Evolutionary conservation across 2,113 vertebrate genomes (phyloP), one percentile per base, ranked within the genome.

Genomic region (Cheirogaleus medius): DNA sequence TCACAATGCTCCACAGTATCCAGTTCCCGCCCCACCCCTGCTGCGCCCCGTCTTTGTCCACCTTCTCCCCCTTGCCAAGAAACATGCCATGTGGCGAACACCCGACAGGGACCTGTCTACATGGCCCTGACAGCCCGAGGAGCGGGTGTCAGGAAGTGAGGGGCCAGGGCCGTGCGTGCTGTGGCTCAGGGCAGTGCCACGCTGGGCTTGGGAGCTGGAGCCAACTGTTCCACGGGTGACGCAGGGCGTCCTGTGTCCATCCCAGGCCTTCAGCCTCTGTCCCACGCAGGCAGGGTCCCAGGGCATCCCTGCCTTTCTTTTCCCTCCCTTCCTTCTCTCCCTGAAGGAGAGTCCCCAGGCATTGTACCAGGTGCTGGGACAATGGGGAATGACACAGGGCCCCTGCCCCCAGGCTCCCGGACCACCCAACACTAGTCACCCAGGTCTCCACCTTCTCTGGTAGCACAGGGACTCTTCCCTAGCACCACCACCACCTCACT

Each of bases 1-100:
- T 97, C 97, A 95, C 73, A 76, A 34, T 63, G 66, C 77, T 11
- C 66, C 2, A 5, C 11, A 29, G 80, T 95, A 89, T 96, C 90
- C 23, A 18, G 92, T 97, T 98, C 87, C 94, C 64, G 34, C 76
- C n/a, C 52, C 71, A 27, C 69, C 60, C 69, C 60, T 44, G 58
- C 42, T 12, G 47, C 3, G 27, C 64, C 37, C 37, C 0, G 21
- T 64, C 60, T 78, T 15, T 60, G 49, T 66, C 23, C 86, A 68
- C 63, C 37, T 90, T 15, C 21, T 25, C 7, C 18, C 64, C 64
- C 63, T 47, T 15, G 17, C 74, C 68, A 23, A 0, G 42, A 85
- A 49, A 64, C 52, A 84, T 1, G 5, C 90, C 8, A 10, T 1
- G 71, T 34, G 13, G 56, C 21, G 8, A 34, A 58, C 3, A 5